Evolutionary conservation across 2,888 invertebrate genomes (phyloP).

Genomic region (Bedellia somnulentella): DNA sequence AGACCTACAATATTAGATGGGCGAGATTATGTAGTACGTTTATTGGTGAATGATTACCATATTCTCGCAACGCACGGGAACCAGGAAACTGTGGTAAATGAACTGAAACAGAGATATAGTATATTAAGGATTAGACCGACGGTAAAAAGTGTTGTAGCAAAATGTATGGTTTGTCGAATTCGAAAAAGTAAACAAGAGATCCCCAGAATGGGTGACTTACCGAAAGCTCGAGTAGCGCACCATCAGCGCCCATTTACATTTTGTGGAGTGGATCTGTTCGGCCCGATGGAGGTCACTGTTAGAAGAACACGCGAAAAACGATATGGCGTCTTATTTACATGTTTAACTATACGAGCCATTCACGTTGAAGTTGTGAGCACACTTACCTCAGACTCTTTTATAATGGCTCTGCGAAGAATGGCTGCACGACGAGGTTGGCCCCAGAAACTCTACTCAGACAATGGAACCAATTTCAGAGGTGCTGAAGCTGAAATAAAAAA

Average conservation of each 20-base stretch:
- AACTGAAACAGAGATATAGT: conserved; percentile 7
- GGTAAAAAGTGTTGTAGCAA: conserved; percentile 3
- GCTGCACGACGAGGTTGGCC: conserved; percentile 9
- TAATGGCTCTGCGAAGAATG: conserved; percentile 8
- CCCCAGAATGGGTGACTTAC: conserved; percentile 7
- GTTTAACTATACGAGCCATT: conserved; percentile 11
- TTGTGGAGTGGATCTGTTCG: conserved; percentile 12
- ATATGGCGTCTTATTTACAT: conserved; percentile 13
- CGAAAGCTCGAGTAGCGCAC: conserved; percentile 4
- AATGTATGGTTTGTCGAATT: conserved; percentile 5
- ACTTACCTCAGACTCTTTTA: conserved; percentile 2
- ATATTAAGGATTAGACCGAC: conserved; percentile 5
- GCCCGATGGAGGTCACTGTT: conserved; percentile 10
- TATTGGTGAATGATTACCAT: conserved; percentile 8
- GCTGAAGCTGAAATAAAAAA: too few species aligned
- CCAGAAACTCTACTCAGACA: conserved; percentile 7
- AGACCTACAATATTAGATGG: conserved; percentile 10
- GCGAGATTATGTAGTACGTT: conserved; percentile 2
- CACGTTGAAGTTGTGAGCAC: conserved; percentile 10
- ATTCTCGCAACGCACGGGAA: conserved; percentile 5
- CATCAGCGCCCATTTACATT: conserved; percentile 8
- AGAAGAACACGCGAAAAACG: conserved; percentile 11
- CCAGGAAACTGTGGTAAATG: conserved; percentile 7
- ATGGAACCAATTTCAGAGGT: too few species aligned
- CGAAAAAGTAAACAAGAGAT: conserved; percentile 1